phyloP scores from a whole-genome alignment of 2,888 invertebrate genomes.

The Microctonus hyperodae region DNA sequence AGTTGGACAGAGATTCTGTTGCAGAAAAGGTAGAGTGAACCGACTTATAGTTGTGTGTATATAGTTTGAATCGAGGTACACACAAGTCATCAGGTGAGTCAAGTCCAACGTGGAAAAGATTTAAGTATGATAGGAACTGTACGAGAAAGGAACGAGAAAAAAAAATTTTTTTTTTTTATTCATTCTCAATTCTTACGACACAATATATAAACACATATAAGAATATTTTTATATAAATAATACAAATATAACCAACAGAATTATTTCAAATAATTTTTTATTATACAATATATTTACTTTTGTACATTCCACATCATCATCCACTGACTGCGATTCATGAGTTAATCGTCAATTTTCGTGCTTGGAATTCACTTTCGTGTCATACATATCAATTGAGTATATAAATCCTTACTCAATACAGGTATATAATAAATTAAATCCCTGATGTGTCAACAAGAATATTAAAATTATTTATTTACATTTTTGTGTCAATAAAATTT shows the following conservation, averaged over 20 bases:
- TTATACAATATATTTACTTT: background rate
- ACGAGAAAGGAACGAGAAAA: background rate
- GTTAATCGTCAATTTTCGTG: constrained; percentile 8
- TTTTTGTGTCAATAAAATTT: background rate
- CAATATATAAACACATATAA: too few relatives aligned
- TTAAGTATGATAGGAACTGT: background rate
- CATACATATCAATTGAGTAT: constrained; percentile 40
- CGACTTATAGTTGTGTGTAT: background rate
- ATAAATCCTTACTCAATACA: background rate
- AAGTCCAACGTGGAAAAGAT: background rate
- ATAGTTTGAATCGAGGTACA: background rate
- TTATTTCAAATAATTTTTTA: background rate
- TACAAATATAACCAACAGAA: background rate
- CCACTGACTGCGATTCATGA: background rate
- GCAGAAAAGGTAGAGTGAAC: constrained; percentile 2
- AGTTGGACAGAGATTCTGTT: background rate
- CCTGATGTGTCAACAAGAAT: constrained; percentile 33
- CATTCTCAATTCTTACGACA: background rate
- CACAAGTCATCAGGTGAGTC: background rate
- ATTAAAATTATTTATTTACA: constrained; percentile 34
- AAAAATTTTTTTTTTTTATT: background rate
- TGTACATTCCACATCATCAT: background rate
- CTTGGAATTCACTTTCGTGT: constrained; percentile 25
- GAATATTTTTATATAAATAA: too few relatives aligned
- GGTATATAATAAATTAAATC: background rate